Evolutionary conservation across 2,888 invertebrate genomes (phyloP), one percentile per base, ranked within the genome.

Genomic region (Baronia brevicornis): DNA sequence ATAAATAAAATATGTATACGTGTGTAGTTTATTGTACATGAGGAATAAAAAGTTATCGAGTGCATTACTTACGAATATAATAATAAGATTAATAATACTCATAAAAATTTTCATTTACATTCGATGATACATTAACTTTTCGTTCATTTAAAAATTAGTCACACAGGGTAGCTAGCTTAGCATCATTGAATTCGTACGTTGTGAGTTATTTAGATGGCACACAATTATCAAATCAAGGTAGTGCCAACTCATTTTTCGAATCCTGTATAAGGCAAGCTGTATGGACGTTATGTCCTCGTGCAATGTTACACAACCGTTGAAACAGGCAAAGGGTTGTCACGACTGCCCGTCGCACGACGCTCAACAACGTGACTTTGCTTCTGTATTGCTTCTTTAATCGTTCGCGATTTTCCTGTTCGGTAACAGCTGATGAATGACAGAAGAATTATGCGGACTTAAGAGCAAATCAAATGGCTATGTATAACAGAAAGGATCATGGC

Each of bases 311-410:
- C 65, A 69, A 69, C 49, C 38, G 31, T 33, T 36, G 51, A 46
- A 51, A 48, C 33, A 42, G 51, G 45, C 48, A 46, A 59, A 60
- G 63, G 66, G 59, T 63, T 63, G 70, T 71, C 72, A 70, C 60
- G 49, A 57, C 51, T 49, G 56, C 59, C 60, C 54, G 48, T 46
- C 51, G 42, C 52, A 49, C 48, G 38, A 45, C 42, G 43, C 48
- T 56, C 69, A 72, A 41, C 48, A 59, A 71, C 74, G 78, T 77
- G 75, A 73, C 61, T 58, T 49, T 56, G 62, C 63, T 63, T 56
- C 59, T 63, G 59, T 69, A 73, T 70, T 63, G 55, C 65, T 62
- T 52, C 51, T 66, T 73, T 58, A 65, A 43, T 33, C 37, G 19
- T 28, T 27, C 12, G 10, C 43, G 29, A 48, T 77, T 77, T 77